Percentiles rank a stretch among this genome's conserved stretches.
Evolutionary conservation across 2,888 invertebrate species (phyloP).

Genomic region (Sinopyrophorus schimmeli): DNA sequence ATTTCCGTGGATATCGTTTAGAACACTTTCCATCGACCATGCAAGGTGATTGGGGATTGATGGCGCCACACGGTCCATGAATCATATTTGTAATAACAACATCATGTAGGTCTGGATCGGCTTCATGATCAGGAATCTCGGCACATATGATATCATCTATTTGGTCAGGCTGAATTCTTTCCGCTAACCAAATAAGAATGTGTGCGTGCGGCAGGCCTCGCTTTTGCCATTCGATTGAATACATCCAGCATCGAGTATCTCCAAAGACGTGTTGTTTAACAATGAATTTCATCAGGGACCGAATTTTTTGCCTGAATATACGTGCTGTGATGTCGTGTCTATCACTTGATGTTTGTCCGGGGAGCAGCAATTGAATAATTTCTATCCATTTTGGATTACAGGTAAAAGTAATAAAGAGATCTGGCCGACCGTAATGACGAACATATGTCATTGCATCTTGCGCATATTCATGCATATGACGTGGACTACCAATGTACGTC

Average conservation of each 20-base stretch:
- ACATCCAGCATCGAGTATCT: slow-evolving; percentile 35
- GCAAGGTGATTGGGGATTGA: slow-evolving; percentile 10
- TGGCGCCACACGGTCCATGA: slow-evolving; percentile 15
- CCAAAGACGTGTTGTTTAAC: slow-evolving; percentile 28
- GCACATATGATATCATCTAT: slow-evolving; percentile 43
- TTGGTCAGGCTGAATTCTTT: background rate
- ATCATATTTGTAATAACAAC: slow-evolving; percentile 42
- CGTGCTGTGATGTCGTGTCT: slow-evolving; percentile 42
- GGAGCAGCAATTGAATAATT: slow-evolving; percentile 27
- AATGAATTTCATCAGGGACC: slow-evolving; percentile 29
- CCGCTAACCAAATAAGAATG: slow-evolving; percentile 40
- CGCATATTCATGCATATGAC: slow-evolving; percentile 40
- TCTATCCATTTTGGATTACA: slow-evolving; percentile 42
- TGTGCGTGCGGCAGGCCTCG: slow-evolving; percentile 44
- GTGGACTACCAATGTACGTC: slow-evolving; percentile 39
- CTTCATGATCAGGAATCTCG: slow-evolving; percentile 45
- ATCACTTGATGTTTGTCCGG: slow-evolving; percentile 31
- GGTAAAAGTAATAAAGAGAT: slow-evolving; percentile 43
- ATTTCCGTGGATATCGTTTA: slow-evolving; percentile 26
- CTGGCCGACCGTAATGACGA: slow-evolving; percentile 43
- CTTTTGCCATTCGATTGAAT: slow-evolving; percentile 44
- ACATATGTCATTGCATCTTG: slow-evolving; percentile 45
- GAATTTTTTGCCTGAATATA: slow-evolving; percentile 35
- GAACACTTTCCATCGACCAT: slow-evolving; percentile 43
- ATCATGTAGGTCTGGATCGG: slow-evolving; percentile 41